These are phyloP conservation scores for Ferrisia virgata DNA, from an alignment of 2,888 invertebrate species.

Conservation along the genomic window DNA sequence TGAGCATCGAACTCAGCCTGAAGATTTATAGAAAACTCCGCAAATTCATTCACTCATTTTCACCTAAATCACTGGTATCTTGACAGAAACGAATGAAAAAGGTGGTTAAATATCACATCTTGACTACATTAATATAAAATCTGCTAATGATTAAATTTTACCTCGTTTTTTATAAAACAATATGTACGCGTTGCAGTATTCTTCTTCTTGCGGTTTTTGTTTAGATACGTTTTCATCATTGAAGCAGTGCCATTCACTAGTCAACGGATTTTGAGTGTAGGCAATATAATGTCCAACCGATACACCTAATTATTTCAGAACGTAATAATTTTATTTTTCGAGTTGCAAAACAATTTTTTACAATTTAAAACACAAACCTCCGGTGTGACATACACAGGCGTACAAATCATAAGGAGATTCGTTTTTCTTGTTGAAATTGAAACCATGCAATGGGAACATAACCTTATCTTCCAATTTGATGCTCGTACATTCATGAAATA, in stretches of 20 bases:
- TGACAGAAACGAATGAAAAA: not conserved
- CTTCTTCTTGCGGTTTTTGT: slow-evolving; percentile 60
- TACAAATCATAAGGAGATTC: slow-evolving; percentile 60
- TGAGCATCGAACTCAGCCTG: not conserved
- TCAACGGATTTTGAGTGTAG: slow-evolving; percentile 60
- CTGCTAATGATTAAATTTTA: not conserved
- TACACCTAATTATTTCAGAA: slow-evolving; percentile 54
- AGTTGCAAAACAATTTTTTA: not conserved
- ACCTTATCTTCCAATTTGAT: slow-evolving; percentile 64
- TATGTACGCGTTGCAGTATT: slow-evolving; percentile 62
- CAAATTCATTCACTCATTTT: not conserved
- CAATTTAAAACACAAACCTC: slow-evolving; percentile 55
- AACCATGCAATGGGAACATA: slow-evolving; percentile 58
- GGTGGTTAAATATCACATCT: not conserved
- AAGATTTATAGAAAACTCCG: not conserved
- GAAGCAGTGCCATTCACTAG: slow-evolving; percentile 61
- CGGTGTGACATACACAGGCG: slow-evolving; percentile 64
- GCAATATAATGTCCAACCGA: slow-evolving; percentile 64
- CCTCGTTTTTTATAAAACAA: slow-evolving; percentile 63
- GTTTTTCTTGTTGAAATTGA: slow-evolving; percentile 45
- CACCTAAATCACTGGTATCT: not conserved
- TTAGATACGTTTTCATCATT: slow-evolving; percentile 60
- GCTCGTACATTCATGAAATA: slow-evolving; percentile 62
- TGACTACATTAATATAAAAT: not conserved
- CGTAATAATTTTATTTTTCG: not conserved